phyloP scores from a whole-genome alignment of 2,113 vertebrate species.

The Phoxinus phoxinus region DNA sequence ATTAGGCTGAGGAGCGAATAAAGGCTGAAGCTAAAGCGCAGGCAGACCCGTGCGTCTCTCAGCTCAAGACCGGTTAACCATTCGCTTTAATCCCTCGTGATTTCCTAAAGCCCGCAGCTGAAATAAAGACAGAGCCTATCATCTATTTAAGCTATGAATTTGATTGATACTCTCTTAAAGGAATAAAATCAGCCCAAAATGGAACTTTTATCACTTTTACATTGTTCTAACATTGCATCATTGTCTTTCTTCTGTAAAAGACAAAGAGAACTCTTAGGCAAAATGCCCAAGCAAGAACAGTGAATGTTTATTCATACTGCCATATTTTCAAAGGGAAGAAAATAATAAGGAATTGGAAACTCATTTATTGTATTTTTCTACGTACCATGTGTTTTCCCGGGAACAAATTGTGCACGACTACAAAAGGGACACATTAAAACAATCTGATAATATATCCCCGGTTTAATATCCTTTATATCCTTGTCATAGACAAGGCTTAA shows the following conservation, averaged over 20 bases:
- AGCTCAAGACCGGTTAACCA: constrained; percentile 17
- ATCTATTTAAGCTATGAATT: constrained; percentile 14
- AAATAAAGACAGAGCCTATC: constrained; percentile 31
- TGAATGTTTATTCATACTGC: not conserved
- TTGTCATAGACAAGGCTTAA: no score
- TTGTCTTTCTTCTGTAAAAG: not conserved
- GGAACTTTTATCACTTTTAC: not conserved
- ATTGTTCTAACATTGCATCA: not conserved
- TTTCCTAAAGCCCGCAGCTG: constrained; percentile 30
- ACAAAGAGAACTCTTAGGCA: not conserved
- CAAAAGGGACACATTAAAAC: no score
- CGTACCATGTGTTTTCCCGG: no score
- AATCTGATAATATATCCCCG: no score
- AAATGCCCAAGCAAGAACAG: not conserved
- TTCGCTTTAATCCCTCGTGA: constrained; percentile 23
- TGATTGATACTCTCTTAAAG: constrained; percentile 21
- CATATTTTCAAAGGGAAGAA: not conserved
- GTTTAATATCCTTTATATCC: no score
- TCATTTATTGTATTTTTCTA: no score
- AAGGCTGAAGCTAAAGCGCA: constrained; percentile 41
- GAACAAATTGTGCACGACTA: no score
- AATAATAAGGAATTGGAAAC: not conserved
- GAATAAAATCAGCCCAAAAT: not conserved
- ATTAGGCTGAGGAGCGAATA: constrained; percentile 45
- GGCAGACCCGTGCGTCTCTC: constrained; percentile 28